Evolutionary conservation across 1,140 invertebrate species (phyloP).

Genomic region (Lepidurus apus): DNA sequence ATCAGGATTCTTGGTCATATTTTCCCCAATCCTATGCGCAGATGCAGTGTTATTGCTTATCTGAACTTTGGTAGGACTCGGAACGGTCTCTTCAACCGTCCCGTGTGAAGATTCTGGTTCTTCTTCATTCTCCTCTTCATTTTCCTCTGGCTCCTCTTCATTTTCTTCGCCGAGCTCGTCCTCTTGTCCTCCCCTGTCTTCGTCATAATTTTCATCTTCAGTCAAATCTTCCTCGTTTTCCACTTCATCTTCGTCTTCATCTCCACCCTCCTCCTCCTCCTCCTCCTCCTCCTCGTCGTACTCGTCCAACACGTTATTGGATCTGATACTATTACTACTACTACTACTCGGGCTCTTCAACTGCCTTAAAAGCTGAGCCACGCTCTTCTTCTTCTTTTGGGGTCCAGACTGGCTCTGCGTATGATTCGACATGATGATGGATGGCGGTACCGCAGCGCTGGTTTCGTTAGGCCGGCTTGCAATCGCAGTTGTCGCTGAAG

Average conservation of each 20-base stretch:
- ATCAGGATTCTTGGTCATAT: background rate
- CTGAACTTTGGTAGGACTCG: background rate
- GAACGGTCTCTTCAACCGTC: background rate
- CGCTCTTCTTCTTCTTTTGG: background rate
- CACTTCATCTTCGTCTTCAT: conserved; percentile 21
- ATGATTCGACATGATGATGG: too few species aligned
- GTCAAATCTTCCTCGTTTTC: conserved; percentile 27
- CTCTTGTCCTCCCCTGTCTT: conserved; percentile 23
- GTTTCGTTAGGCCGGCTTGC: background rate
- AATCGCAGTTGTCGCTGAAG: background rate
- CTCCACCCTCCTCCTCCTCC: conserved; percentile 13
- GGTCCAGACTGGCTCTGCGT: background rate
- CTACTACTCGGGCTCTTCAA: background rate
- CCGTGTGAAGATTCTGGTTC: background rate
- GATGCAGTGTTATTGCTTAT: background rate
- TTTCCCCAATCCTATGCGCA: background rate
- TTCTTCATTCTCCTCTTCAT: conserved; percentile 3
- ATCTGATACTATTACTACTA: background rate
- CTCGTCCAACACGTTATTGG: background rate
- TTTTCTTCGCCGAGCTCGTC: conserved; percentile 13
- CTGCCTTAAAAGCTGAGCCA: background rate
- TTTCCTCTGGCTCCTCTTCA: conserved; percentile 24
- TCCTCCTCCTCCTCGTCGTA: conserved; percentile 14
- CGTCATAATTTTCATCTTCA: conserved; percentile 26
- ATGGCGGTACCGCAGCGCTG: background rate